phyloP scores from a whole-genome alignment of 2,888 invertebrate genomes.

The Microplitis deprimator region DNA sequence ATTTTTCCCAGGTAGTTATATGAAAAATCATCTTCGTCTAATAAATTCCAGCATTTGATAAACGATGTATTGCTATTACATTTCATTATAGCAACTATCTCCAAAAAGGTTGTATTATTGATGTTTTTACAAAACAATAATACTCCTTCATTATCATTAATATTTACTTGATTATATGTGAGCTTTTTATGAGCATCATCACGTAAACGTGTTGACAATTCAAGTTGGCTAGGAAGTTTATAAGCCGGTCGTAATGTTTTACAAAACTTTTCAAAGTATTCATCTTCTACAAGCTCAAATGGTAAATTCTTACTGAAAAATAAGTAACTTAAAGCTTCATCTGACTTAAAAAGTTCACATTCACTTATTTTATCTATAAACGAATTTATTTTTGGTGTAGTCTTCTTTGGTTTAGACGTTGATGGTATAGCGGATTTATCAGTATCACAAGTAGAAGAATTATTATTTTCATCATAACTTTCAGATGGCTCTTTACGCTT shows the following conservation, averaged over 20 bases:
- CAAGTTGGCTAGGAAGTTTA: not conserved
- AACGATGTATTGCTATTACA: not conserved
- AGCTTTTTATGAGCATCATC: not conserved
- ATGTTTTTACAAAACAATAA: slow-evolving; percentile 14
- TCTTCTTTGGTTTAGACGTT: no score
- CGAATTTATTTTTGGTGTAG: not conserved
- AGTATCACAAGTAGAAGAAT: no score
- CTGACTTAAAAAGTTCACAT: not conserved
- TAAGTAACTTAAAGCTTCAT: not conserved
- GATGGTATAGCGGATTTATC: no score
- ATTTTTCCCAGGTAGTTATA: no score
- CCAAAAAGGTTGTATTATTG: not conserved
- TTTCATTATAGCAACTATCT: slow-evolving; percentile 4
- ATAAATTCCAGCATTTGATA: not conserved
- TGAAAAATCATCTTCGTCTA: not conserved
- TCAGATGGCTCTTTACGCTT: no score
- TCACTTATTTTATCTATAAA: slow-evolving; percentile 7
- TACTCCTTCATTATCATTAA: not conserved
- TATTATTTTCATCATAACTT: no score
- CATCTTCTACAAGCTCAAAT: not conserved
- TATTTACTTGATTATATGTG: not conserved
- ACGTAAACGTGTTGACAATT: not conserved
- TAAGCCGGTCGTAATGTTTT: slow-evolving; percentile 4
- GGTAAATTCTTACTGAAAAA: not conserved
- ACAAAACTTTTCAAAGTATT: slow-evolving; percentile 2